A percentile compares a stretch with the other conserved stretches of the same genome.
Evolutionary conservation across 2,888 invertebrate species (phyloP).

Genomic region (Mactromeris polynyma): DNA sequence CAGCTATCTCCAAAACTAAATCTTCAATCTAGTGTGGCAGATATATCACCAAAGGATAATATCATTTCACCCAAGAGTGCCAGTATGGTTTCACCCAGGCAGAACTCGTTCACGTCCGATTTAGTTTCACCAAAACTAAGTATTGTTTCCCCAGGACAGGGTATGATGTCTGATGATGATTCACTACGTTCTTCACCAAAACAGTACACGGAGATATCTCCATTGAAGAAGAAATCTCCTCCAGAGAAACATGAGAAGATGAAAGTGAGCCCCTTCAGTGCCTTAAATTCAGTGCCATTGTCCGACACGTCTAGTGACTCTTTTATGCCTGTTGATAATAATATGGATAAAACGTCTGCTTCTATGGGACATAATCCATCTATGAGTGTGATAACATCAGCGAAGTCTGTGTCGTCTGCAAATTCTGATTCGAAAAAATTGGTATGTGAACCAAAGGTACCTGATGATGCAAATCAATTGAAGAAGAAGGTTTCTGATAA

Average conservation of each 20-base stretch:
- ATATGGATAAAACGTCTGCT: conserved; percentile 21
- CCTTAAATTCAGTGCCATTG: conserved; percentile 59
- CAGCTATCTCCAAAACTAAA: conserved; percentile 56
- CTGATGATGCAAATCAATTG: not conserved
- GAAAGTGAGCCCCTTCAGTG: conserved; percentile 61
- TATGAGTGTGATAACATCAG: conserved; percentile 53
- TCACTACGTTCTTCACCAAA: conserved; percentile 36
- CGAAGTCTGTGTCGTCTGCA: conserved; percentile 29
- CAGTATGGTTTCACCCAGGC: conserved; percentile 40
- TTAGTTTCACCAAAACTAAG: conserved; percentile 63
- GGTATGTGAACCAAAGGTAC: conserved; percentile 13
- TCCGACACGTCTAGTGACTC: conserved; percentile 20
- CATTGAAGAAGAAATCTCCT: conserved; percentile 54
- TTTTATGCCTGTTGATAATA: not conserved
- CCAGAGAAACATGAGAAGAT: conserved; percentile 42
- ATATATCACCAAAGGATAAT: conserved; percentile 49
- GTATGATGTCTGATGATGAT: conserved; percentile 49
- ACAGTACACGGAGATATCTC: conserved; percentile 55
- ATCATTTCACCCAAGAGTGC: conserved; percentile 53
- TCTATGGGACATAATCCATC: conserved; percentile 8
- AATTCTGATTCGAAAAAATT: conserved; percentile 25
- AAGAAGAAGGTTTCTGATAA: conserved; percentile 30
- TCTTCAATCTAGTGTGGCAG: conserved; percentile 17
- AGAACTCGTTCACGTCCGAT: conserved; percentile 45
- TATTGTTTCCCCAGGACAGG: conserved; percentile 63